A percentile compares a stretch with the other conserved stretches of the same genome.
phyloP scores from a whole-genome alignment of 2,888 invertebrate species.

The Sylvicola cinctus region DNA sequence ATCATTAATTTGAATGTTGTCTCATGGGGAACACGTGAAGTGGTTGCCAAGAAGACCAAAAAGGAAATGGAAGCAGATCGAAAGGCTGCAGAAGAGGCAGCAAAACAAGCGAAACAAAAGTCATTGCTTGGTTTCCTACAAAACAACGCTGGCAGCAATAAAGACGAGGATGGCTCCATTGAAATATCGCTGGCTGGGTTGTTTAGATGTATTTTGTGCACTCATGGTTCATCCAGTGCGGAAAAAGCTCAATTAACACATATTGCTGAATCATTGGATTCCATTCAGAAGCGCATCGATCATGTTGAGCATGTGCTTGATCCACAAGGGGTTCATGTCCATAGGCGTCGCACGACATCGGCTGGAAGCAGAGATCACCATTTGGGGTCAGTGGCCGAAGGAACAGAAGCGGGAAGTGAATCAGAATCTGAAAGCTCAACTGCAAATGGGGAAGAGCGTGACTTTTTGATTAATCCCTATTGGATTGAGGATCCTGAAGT shows the following conservation, averaged over 20 bases:
- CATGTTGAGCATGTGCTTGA: conserved; percentile 62
- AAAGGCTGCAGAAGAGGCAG: conserved; percentile 61
- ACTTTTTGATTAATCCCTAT: conserved; percentile 76
- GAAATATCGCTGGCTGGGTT: conserved; percentile 77
- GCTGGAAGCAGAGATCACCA: conserved; percentile 46
- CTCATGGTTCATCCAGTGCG: conserved; percentile 70
- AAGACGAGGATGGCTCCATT: conserved; percentile 72
- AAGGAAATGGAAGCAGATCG: conserved; percentile 81
- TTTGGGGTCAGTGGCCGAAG: conserved; percentile 43
- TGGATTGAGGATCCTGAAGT: conserved; percentile 86
- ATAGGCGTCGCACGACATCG: conserved; percentile 51
- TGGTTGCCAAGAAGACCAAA: conserved; percentile 77
- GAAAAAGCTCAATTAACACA: conserved; percentile 69
- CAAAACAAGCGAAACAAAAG: conserved; percentile 63
- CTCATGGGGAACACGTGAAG: conserved; percentile 93
- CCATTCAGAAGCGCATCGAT: conserved; percentile 58
- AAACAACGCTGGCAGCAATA: conserved; percentile 42
- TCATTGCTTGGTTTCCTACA: conserved; percentile 63
- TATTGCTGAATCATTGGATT: conserved; percentile 66
- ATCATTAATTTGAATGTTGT: conserved; percentile 91
- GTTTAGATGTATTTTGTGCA: conserved; percentile 77
- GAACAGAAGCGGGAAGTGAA: conserved; percentile 23
- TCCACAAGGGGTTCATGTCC: too few species aligned
- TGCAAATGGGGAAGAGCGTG: conserved; percentile 31
- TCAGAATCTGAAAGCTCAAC: neutral